These are phyloP conservation scores for Goniozus legneri DNA, from an alignment of 1,140 invertebrate species.

Conservation along the genomic window DNA sequence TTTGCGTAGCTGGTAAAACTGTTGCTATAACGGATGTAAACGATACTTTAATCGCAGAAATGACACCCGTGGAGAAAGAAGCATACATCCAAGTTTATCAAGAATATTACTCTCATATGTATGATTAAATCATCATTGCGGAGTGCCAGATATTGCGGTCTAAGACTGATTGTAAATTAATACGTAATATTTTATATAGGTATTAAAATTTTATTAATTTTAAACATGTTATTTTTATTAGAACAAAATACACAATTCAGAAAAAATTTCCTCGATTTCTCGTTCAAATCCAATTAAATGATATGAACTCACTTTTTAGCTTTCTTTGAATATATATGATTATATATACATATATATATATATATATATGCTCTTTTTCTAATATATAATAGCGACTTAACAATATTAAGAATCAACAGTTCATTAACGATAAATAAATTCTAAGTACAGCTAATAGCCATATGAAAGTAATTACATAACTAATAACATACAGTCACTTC, in stretches of 20 bases:
- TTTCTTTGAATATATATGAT: slow-evolving; percentile 7
- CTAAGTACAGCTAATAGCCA: slow-evolving; percentile 29
- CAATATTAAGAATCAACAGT: slow-evolving; percentile 36
- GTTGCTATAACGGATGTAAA: slow-evolving; percentile 79
- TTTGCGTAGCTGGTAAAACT: slow-evolving; percentile 75
- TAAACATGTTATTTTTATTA: too few species aligned
- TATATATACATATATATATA: slow-evolving; percentile 19
- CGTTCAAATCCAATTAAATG: too few species aligned
- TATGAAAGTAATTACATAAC: slow-evolving; percentile 42
- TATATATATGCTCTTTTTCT: slow-evolving; percentile 35
- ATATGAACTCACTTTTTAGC: too few species aligned
- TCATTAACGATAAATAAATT: slow-evolving; percentile 34
- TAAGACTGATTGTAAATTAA: slow-evolving; percentile 20
- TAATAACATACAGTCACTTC: slow-evolving; percentile 49
- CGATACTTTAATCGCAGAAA: slow-evolving; percentile 81
- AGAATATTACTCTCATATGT: slow-evolving; percentile 87
- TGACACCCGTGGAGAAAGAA: slow-evolving; percentile 91
- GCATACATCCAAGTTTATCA: slow-evolving; percentile 92
- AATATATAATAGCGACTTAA: slow-evolving; percentile 44
- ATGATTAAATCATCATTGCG: slow-evolving; percentile 51
- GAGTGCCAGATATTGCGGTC: slow-evolving; percentile 10
- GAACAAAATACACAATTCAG: too few species aligned
- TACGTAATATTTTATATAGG: slow-evolving; percentile 38
- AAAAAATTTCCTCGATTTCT: too few species aligned
- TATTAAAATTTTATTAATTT: slow-evolving; percentile 7